These are phyloP conservation scores for Itoplectis maculator DNA, from an alignment of 2,888 invertebrate species.

Conservation along the genomic window DNA sequence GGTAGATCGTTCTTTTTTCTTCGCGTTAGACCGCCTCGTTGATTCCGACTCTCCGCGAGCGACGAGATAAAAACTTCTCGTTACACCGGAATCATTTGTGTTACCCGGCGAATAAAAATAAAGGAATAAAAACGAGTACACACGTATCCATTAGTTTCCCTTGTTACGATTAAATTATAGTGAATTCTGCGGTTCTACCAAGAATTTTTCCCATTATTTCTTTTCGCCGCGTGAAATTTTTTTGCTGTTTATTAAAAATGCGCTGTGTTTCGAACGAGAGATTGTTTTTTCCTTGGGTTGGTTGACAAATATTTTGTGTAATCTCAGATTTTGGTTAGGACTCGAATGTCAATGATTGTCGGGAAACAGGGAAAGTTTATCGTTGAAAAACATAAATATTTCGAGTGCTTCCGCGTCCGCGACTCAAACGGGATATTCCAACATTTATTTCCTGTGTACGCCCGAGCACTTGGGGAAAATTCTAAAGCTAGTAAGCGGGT, in stretches of 20 bases:
- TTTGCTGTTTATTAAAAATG: neutral
- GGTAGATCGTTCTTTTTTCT: conserved; percentile 19
- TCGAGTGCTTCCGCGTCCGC: neutral
- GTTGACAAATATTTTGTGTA: too few relatives aligned
- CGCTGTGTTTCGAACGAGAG: too few relatives aligned
- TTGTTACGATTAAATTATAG: conserved; percentile 44
- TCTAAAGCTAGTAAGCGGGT: conserved; percentile 11
- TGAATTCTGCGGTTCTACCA: conserved; percentile 13
- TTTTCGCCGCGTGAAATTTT: neutral
- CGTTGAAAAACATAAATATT: neutral
- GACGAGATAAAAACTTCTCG: conserved; percentile 65
- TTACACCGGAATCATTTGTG: conserved; percentile 65
- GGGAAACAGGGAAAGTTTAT: neutral
- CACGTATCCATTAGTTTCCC: conserved; percentile 34
- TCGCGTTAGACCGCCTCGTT: conserved; percentile 45
- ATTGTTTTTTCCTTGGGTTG: too few relatives aligned
- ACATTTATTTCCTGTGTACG: neutral
- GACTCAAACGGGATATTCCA: neutral
- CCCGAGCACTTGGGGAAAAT: neutral
- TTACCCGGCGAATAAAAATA: conserved; percentile 42
- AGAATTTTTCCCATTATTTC: conserved; percentile 7
- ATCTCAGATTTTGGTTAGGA: neutral
- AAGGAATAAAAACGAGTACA: conserved; percentile 13
- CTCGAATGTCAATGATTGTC: neutral
- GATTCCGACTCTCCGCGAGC: conserved; percentile 45